Evolutionary conservation across 2,888 invertebrate genomes (phyloP), one percentile per base, ranked within the genome.

Genomic region (Meta bourneti): DNA sequence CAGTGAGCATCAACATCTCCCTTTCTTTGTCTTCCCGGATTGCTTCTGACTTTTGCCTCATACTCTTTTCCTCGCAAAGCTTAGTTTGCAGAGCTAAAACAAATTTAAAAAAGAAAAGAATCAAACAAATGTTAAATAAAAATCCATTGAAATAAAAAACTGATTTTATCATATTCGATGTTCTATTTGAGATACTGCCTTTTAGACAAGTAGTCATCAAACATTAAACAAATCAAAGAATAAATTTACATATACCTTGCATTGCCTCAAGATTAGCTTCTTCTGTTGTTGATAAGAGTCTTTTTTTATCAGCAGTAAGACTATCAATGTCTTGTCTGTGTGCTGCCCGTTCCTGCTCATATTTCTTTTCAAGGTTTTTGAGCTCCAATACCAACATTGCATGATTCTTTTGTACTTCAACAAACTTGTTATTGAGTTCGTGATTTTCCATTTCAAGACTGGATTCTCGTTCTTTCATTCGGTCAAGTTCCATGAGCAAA

Each of bases 251-350:
- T 93, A 94, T 95, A 98, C 98, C 97, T 96, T 98, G 98, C 93
- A 98, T 98, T 94, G 97, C 97, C 95, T 98, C 98, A 94, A 98
- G 95, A 95, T 98, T 98, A 83, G 98, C 98, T 95, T 98, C 98
- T 95, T 95, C 95, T 7, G 94, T 94, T 2, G 95, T 94, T 87
- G 94, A 93, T 51, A 95, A 93, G 7, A 95, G 94, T 78, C 94
- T 94, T 85, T 94, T 94, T 91, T 94, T 94, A 92, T 95, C 95
- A 19, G 94, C 94, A 84, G 94, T 94, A 90, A 95, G 94, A 75
- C 94, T 94, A 16, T 94, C 94, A 6, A 95, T 94, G 1, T 95
- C 95, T 87, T 98, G 98, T 95, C 98, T 94, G 97, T 98, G 94
- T 97, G 96, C 94, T 74, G 94, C 94, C 20, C 94, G 93, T 93